Conservation (phyloP, 2,888 invertebrate genomes). For the Pelosia muscerda region DNA sequence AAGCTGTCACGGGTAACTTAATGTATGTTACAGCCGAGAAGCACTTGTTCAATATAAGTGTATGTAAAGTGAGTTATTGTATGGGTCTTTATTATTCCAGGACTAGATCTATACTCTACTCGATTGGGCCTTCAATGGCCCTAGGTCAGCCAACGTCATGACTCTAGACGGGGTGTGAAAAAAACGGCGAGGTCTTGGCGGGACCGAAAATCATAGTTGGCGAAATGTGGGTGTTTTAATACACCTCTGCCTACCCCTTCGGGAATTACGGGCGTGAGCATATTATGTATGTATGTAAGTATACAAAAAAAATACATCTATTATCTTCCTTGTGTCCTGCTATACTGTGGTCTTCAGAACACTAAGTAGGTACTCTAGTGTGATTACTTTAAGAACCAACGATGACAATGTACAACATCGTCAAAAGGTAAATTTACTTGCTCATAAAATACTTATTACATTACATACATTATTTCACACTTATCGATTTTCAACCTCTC, state of each 20-base stretch:
- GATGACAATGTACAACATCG: background rate
- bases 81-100: background rate
- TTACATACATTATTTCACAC: background rate
- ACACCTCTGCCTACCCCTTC: too few species aligned
- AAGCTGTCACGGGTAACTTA: conserved; percentile 10
- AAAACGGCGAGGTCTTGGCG: too few species aligned
- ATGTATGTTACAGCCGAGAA: background rate
- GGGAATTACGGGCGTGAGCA: too few species aligned
- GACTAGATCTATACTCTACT: too few species aligned
- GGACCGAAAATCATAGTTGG: too few species aligned
- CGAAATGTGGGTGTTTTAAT: too few species aligned
- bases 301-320: background rate
- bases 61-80: background rate
- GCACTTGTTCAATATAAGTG: background rate
- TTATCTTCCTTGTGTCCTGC: background rate
- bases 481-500: conserved; percentile 21
- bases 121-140: too few species aligned
- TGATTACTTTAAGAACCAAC: background rate
- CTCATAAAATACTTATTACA: background rate
- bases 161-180: too few species aligned
- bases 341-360: background rate
- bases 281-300: too few species aligned
- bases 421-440: background rate
- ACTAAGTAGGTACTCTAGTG: too few species aligned
- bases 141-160: too few species aligned